Base-by-base conservation (phyloP, 2,888 invertebrate species). In the Hylaea fasciaria region DNA sequence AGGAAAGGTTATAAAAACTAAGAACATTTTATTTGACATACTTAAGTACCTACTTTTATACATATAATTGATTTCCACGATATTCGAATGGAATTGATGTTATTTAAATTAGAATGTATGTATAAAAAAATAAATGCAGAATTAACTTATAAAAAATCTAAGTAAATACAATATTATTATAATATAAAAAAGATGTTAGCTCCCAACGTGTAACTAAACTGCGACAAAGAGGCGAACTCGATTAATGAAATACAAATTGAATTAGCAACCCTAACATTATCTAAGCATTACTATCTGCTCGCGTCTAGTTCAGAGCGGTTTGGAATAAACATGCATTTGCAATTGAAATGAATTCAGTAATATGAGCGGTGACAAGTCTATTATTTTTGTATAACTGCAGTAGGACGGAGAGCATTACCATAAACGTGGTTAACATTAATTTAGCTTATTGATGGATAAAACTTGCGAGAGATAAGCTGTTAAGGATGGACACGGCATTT, bases 351-450 rank as follows among this genome's bases (percentile, higher is more conserved):
- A 81, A 79, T 70, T 72, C 73, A 74, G 71, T 72, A 72, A 73
- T 73, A 73, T 68, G 72, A 69, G 66, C 68, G 76, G 57, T 81
- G 81, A 86, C 83, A 78, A 77, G 75, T 83, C 77, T 81, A 85
- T 86, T 83, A 84, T 81, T 82, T 80, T 79, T 78, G 74, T 80
- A 68, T 68, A 74, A 72, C 71, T 70, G 72, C 69, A 74, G 77
- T 77, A 70, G 77, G 75, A 77, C 71, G 71, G 64, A 68, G 47
- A 44, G 62, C 66, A 85, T 85, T 82, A 82, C 69, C 81, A 82
- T 83, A 78, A 82, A 79, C 80, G 78, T 81, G 82, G 76, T 75
- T 74, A 66, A 76, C 82, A 82, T 83, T 83, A 76, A 83, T 82
- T 82, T 76, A 73, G 72, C 75, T 80, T 76, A 81, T 82, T 83